Base-by-base conservation (phyloP, 2,888 invertebrate genomes). In the Tridacna gigas region DNA sequence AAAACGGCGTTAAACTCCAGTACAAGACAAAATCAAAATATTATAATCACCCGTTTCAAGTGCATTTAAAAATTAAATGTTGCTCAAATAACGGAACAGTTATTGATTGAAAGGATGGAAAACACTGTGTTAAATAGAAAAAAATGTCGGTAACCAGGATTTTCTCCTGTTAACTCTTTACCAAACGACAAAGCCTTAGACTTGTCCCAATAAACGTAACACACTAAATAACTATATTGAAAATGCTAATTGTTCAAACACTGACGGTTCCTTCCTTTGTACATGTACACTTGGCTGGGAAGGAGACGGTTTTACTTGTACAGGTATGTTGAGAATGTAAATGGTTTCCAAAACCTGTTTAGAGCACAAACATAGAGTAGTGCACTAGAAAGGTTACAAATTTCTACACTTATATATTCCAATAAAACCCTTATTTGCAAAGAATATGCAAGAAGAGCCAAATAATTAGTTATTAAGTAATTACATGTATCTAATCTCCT, bases 181-280 rank as follows among this genome's bases (percentile, higher is more conserved):
- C n/a, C n/a, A n/a, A n/a, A n/a, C n/a, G n/a, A n/a, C n/a, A n/a
- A n/a, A n/a, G n/a, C n/a, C n/a, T n/a, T n/a, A n/a, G n/a, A n/a
- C n/a, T n/a, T n/a, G n/a, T n/a, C n/a, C n/a, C n/a, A n/a, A n/a
- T n/a, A n/a, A n/a, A n/a, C n/a, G n/a, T n/a, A 56, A 37, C 37
- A 37, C 37, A 7, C 37, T 56, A 56, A 56, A 82, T 20, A 9
- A 66, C 3, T 82, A 77, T 48, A 22, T 63, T 56, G 65, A 28
- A 60, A 66, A 77, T 74, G 81, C 81, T 13, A 25, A 20, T 4
- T 82, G 81, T 56, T 60, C 37, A 0, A 67, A 82, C 48, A 77
- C 61, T 2, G 67, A 67, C 0, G 81, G 77, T 7, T 22, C 25
- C 18, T 28, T 48, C n/a, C 0, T 12, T 5, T 51, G 56, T 9